Base-by-base conservation (phyloP, 2,113 vertebrate species). In the Pyxicephalus adspersus region DNA sequence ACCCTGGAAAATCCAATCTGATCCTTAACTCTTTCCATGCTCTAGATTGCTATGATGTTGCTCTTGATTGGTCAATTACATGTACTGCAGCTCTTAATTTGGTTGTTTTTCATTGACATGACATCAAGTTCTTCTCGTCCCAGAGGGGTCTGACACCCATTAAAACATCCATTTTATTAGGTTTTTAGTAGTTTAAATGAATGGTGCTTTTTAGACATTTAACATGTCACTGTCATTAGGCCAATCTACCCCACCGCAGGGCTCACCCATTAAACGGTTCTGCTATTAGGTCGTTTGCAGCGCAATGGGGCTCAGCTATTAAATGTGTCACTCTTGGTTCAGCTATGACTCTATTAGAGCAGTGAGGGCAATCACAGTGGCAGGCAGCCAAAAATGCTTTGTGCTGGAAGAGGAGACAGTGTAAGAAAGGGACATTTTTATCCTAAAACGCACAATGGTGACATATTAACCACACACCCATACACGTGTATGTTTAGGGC, bases 191-290 rank as follows among this genome's bases (percentile, higher is more conserved):
- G 15, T 20, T 29, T 1, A 23, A 1, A 5, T 31, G 64, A n/a
- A 23, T 8, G 19, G 18, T 23, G 4, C 66, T 15, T 65, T 29
- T 29, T 17, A 68, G 6, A 38, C 66, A 45, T 68, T 22, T 50
- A 34, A 68, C 20, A 68, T n/a, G 66, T 68, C 66, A 22, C 66
- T 68, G 66, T 68, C 34, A 68, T 68, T 22, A 68, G 66, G n/a
- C 9, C 66, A 23, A 13, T 23, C 22, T 68, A 15, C 66, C 38
- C 34, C n/a, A 15, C 18, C 38, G 64, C 28, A 29, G 26, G 16
- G 19, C 66, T 68, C 4, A 25, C 18, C 34, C 66, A 45, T 68
- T 50, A 23, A 60, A 60, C 57, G n/a, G n/a, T 3, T n/a, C 57
- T 18, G 20, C 22, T n/a, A n/a, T 22, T 60, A 45, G 38, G n/a